Percentiles rank a stretch among this genome's conserved stretches.
Conservation (phyloP, 2,797 vertebrate species). For the Crocodylus rhombifer region DNA sequence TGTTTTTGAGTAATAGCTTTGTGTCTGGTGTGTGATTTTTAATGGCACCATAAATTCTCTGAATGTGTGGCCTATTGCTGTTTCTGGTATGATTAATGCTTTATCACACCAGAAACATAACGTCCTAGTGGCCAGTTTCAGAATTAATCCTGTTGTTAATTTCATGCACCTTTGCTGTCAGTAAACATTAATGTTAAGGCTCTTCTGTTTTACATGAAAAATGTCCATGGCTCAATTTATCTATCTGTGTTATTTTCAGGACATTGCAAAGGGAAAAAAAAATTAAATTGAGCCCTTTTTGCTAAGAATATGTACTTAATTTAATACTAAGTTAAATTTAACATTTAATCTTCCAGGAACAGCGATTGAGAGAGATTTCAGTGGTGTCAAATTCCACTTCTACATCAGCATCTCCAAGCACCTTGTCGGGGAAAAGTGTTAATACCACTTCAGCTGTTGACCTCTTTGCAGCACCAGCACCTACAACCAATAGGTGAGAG, state of each 20-base stretch:
- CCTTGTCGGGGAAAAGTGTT: constrained; percentile 87
- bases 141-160: too few species aligned
- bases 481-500: constrained; percentile 88
- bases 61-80: too few species aligned
- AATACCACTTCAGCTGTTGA: constrained; percentile 87
- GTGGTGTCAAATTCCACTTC: constrained; percentile 80
- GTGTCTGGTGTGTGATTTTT: too few species aligned
- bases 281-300: not conserved
- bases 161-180: too few species aligned
- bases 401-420: constrained; percentile 89
- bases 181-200: too few species aligned
- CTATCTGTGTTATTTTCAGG: not conserved
- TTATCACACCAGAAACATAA: too few species aligned
- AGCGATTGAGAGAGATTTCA: constrained; percentile 90
- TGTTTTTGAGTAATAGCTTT: too few species aligned
- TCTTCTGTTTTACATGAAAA: not conserved
- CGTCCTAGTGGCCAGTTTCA: too few species aligned
- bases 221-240: not conserved
- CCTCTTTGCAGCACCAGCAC: constrained; percentile 84
- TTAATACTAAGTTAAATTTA: not conserved
- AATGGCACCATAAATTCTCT: too few species aligned
- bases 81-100: too few species aligned
- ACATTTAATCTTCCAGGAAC: constrained; percentile 82
- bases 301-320: not conserved
- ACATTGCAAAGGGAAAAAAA: not conserved